Conservation (phyloP, 2,797 vertebrate species). For the Sparidentex hasta region DNA sequence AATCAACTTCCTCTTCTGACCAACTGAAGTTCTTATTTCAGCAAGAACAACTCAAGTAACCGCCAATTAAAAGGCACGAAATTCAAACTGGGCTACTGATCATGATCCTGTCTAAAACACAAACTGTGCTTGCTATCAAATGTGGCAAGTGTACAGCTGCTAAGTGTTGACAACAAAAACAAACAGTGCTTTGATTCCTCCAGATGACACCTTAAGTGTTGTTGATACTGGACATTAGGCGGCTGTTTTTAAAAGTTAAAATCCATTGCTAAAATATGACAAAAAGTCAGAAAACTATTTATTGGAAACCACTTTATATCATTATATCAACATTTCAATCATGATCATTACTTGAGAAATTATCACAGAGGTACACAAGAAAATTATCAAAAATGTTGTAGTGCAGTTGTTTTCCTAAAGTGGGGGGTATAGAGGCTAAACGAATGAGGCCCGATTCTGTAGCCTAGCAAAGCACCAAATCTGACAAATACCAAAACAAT, state of each 20-base stretch:
- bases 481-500: no score
- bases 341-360: no score
- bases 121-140: neutral
- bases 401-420: no score
- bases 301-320: no score
- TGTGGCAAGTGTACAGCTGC: neutral
- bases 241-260: neutral
- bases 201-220: neutral
- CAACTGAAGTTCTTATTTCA: conserved; percentile 7
- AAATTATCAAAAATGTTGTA: no score
- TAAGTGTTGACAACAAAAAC: conserved; percentile 14
- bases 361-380: no score
- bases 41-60: conserved; percentile 12
- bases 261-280: no score
- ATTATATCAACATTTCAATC: no score
- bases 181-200: neutral
- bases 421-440: no score
- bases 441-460: no score
- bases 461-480: no score
- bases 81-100: neutral
- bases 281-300: no score
- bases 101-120: neutral
- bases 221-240: conserved; percentile 1
- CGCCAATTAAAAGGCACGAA: conserved; percentile 5
- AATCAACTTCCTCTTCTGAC: conserved; percentile 5